Conservation (phyloP, 2,888 invertebrate genomes). For the Hypena proboscidalis region DNA sequence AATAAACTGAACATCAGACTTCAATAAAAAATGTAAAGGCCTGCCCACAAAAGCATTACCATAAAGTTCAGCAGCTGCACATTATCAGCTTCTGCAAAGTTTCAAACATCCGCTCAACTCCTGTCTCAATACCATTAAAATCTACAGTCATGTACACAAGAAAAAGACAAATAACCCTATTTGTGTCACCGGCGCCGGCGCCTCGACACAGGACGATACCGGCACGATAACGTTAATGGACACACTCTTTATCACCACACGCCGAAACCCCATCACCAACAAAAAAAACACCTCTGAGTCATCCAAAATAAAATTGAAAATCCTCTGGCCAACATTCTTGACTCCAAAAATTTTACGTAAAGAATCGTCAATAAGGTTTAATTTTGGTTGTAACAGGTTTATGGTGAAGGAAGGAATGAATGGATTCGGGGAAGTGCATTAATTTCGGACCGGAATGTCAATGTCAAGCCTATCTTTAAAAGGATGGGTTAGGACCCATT, state of each 20-base stretch:
- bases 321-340: constrained; percentile 4
- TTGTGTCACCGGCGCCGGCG: constrained; percentile 76
- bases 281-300: constrained; percentile 40
- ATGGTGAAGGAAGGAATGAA: constrained; percentile 58
- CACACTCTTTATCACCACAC: constrained; percentile 69
- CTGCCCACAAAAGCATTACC: too few species aligned
- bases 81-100: background rate
- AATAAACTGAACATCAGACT: too few species aligned
- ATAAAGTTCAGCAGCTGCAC: background rate
- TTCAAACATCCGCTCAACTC: too few species aligned
- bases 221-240: constrained; percentile 81
- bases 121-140: background rate
- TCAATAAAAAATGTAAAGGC: too few species aligned
- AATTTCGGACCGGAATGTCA: constrained; percentile 76
- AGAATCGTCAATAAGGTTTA: constrained; percentile 50
- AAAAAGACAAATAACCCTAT: constrained; percentile 66
- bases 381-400: constrained; percentile 36
- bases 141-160: constrained; percentile 47
- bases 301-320: constrained; percentile 30
- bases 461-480: constrained; percentile 69
- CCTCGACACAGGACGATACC: constrained; percentile 78
- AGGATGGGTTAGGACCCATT: constrained; percentile 57
- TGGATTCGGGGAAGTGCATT: constrained; percentile 78
- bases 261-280: constrained; percentile 54
- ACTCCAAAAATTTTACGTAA: constrained; percentile 18